Conservation (phyloP, 2,113 vertebrate genomes). For the Syngnathoides biaculeatus region DNA sequence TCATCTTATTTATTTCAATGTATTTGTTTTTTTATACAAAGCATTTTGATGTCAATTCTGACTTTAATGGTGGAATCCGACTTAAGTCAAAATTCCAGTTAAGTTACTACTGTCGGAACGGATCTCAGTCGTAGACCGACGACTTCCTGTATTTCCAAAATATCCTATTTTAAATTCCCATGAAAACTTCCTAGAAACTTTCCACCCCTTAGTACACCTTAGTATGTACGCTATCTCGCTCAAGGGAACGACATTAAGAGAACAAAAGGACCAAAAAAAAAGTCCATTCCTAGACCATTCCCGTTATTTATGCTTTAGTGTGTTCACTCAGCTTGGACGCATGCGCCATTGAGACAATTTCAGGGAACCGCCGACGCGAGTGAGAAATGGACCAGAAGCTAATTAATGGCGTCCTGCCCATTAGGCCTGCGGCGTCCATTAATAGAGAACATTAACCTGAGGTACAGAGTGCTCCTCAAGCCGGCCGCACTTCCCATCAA, state of each 20-base stretch:
- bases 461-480: conserved; percentile 74
- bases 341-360: conserved; percentile 39
- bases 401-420: conserved; percentile 73
- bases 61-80: too few relatives aligned
- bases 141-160: neutral
- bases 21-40: too few relatives aligned
- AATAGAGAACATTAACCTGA: conserved; percentile 81
- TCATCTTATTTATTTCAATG: too few relatives aligned
- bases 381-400: conserved; percentile 73
- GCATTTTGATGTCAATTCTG: too few relatives aligned
- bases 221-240: neutral
- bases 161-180: neutral
- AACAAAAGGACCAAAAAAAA: neutral
- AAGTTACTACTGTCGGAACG: too few relatives aligned
- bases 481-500: conserved; percentile 71
- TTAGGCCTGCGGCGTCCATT: conserved; percentile 71
- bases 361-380: conserved; percentile 55
- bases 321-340: conserved; percentile 36
- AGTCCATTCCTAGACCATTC: conserved; percentile 23
- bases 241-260: conserved; percentile 13
- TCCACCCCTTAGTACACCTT: neutral
- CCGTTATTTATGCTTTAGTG: conserved; percentile 47
- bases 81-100: too few relatives aligned
- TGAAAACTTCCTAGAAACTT: neutral
- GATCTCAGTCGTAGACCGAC: too few relatives aligned